phyloP scores from a whole-genome alignment of 2,113 vertebrate genomes.

The Hiodon tergisus region DNA sequence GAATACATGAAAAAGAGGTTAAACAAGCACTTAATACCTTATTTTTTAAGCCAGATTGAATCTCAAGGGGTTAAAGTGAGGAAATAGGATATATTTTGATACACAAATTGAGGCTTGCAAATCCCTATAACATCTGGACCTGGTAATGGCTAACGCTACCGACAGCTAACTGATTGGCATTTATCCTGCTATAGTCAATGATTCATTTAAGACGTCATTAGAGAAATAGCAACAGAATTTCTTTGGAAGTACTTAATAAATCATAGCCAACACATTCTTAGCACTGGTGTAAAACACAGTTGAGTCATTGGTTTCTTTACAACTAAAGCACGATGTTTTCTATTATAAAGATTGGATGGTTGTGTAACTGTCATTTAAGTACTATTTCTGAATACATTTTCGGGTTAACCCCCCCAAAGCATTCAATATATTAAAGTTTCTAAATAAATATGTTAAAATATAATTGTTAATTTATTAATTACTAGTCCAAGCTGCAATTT shows the following conservation, averaged over 20 bases:
- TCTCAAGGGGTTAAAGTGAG: not conserved
- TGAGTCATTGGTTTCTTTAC: not conserved
- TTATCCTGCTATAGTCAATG: not conserved
- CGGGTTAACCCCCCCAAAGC: no score
- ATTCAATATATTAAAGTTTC: no score
- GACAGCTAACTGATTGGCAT: not conserved
- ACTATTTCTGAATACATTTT: not conserved
- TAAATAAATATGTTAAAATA: no score
- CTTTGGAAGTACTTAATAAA: not conserved
- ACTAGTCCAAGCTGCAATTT: conserved; percentile 28
- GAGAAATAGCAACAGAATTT: not conserved
- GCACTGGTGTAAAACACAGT: not conserved
- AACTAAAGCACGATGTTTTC: not conserved
- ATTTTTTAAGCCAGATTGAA: not conserved
- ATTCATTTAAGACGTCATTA: not conserved
- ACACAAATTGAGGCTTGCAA: conserved; percentile 1
- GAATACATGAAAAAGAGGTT: not conserved
- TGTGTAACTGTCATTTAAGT: not conserved
- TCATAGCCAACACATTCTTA: not conserved
- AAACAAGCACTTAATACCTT: not conserved
- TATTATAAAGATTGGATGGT: conserved; percentile 6
- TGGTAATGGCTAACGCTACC: not conserved
- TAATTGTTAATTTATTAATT: conserved; percentile 13
- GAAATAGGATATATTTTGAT: not conserved
- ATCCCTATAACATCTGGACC: not conserved